A percentile compares a stretch with the other conserved stretches of the same genome.
These are phyloP conservation scores for Beroe ovata DNA, from an alignment of 37 sponge, comb jelly and placozoan genomes.

Conservation along the genomic window DNA sequence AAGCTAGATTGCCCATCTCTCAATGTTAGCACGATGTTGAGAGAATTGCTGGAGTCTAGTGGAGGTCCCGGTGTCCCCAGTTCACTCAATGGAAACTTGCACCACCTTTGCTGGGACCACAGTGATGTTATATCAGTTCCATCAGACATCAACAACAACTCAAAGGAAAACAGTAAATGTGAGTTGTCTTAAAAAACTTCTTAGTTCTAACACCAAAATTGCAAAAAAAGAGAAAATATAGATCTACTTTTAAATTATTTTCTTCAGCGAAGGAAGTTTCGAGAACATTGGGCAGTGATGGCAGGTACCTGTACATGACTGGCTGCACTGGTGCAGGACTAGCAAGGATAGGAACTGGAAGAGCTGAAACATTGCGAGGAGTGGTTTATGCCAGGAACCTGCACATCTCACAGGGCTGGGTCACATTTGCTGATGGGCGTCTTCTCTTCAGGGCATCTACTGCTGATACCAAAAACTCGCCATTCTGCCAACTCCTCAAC, in stretches of 20 bases:
- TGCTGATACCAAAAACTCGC: slow-evolving; percentile 65
- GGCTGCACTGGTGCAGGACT: slow-evolving; percentile 72
- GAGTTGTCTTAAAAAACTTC: too few species aligned
- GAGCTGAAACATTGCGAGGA: slow-evolving; percentile 74
- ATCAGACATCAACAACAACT: slow-evolving; percentile 32
- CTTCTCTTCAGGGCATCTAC: slow-evolving; percentile 62
- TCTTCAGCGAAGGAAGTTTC: slow-evolving; percentile 63
- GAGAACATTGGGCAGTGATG: slow-evolving; percentile 70
- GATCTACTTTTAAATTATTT: too few species aligned
- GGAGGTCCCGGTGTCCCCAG: slow-evolving; percentile 60
- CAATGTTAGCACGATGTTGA: slow-evolving; percentile 34
- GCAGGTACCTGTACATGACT: slow-evolving; percentile 75
- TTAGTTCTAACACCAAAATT: too few species aligned
- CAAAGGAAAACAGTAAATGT: slow-evolving; percentile 50
- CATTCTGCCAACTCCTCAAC: slow-evolving; percentile 57
- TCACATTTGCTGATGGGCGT: slow-evolving; percentile 59
- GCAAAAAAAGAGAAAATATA: too few species aligned
- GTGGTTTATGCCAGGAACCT: slow-evolving; percentile 67
- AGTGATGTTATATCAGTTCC: slow-evolving; percentile 59
- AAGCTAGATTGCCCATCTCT: slow-evolving; percentile 35
- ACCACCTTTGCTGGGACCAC: slow-evolving; percentile 65
- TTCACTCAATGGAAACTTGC: slow-evolving; percentile 42
- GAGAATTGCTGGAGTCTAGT: slow-evolving; percentile 50
- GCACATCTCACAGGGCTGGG: slow-evolving; percentile 69
- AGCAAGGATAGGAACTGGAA: slow-evolving; percentile 77